A percentile compares a stretch with the other conserved stretches of the same genome.
phyloP scores from a whole-genome alignment of 2,797 vertebrate genomes.

The Mycteria americana region DNA sequence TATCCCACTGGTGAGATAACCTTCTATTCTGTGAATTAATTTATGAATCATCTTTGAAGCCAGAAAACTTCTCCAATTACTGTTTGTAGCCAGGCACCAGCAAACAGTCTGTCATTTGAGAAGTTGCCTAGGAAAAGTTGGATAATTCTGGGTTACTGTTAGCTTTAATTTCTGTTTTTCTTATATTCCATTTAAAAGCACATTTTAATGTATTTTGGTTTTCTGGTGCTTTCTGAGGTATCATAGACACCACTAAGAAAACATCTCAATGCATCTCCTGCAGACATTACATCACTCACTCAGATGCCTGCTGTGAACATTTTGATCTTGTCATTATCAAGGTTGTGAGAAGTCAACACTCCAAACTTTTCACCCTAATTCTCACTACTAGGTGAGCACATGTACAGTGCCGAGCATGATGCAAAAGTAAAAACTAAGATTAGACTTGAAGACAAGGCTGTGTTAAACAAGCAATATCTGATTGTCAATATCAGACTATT shows the following conservation, averaged over 20 bases:
- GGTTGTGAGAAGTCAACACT: background rate
- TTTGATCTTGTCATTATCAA: background rate
- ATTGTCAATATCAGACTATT: background rate
- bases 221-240: background rate
- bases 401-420: too few species aligned
- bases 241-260: background rate
- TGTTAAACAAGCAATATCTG: background rate
- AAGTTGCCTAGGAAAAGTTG: background rate
- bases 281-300: background rate
- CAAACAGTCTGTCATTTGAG: background rate
- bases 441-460: background rate
- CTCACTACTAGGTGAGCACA: background rate
- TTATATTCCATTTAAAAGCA: background rate
- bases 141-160: background rate
- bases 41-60: conserved; percentile 18
- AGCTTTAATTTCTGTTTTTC: background rate
- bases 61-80: conserved; percentile 3
- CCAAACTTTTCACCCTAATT: background rate
- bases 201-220: background rate
- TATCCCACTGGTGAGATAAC: conserved; percentile 6
- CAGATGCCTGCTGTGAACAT: background rate
- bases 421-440: background rate
- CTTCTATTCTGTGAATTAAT: conserved; percentile 44
- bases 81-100: background rate
- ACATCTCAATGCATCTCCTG: background rate